Conservation (phyloP, 2,113 vertebrate species). For the Hymenochirus boettgeri region DNA sequence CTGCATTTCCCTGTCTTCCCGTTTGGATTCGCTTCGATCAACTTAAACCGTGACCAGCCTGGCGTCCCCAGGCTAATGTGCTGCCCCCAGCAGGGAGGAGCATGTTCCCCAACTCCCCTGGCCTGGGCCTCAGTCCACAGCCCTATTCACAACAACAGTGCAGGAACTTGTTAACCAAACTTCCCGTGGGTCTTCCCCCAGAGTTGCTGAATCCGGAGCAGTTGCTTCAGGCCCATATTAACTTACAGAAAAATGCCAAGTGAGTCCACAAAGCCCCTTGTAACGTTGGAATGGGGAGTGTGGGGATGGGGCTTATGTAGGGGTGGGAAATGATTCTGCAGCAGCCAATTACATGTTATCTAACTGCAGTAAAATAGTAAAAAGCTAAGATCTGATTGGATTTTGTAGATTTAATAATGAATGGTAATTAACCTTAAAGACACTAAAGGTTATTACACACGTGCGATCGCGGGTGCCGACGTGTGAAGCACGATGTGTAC, state of each 20-base stretch:
- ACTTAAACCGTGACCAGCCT: too few species aligned
- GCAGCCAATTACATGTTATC: neutral
- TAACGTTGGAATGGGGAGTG: neutral
- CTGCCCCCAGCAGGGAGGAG: constrained; percentile 56
- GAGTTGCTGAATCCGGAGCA: constrained; percentile 54
- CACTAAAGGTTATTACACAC: too few species aligned
- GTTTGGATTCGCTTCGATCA: too few species aligned
- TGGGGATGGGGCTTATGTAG: neutral
- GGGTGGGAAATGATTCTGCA: neutral
- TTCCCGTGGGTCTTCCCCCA: constrained; percentile 48
- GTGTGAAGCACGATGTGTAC: too few species aligned
- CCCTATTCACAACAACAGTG: constrained; percentile 40
- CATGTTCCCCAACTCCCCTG: constrained; percentile 74
- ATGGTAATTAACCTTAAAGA: neutral
- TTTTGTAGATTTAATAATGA: constrained; percentile 28
- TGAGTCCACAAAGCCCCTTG: too few species aligned
- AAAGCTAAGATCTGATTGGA: too few species aligned
- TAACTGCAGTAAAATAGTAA: too few species aligned
- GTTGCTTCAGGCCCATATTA: constrained; percentile 44
- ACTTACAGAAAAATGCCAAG: constrained; percentile 59
- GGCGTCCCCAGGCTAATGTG: constrained; percentile 52
- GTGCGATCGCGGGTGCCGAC: too few species aligned
- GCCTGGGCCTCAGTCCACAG: constrained; percentile 49
- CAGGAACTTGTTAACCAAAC: constrained; percentile 44
- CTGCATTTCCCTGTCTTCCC: too few species aligned